phyloP scores from a whole-genome alignment of 2,113 vertebrate genomes.

The Oncorhynchus gorbuscha region DNA sequence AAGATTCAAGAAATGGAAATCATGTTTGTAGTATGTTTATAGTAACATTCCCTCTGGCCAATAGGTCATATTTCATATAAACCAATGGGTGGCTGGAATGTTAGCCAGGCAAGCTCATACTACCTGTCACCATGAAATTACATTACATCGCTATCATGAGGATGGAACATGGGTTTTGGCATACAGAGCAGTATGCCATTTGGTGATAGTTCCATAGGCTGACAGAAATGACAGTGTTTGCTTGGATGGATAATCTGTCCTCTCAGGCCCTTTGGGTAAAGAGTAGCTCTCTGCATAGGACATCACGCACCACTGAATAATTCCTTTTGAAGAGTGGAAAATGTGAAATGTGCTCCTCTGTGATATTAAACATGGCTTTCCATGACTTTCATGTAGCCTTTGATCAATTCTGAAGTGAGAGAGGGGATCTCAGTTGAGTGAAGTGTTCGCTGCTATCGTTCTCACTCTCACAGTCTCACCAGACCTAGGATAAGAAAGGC shows the following conservation, averaged over 20 bases:
- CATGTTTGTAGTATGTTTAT: background rate
- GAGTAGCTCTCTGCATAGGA: constrained; percentile 8
- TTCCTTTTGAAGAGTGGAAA: constrained; percentile 10
- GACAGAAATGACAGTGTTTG: background rate
- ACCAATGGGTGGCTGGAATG: background rate
- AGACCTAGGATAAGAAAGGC: too few species aligned
- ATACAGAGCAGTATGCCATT: too few species aligned
- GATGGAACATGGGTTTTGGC: too few species aligned
- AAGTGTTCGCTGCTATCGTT: background rate
- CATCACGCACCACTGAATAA: constrained; percentile 16
- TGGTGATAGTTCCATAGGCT: background rate
- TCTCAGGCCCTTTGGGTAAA: constrained; percentile 12
- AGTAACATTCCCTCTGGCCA: background rate
- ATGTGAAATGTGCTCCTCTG: background rate
- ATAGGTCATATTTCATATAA: background rate
- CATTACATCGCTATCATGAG: background rate
- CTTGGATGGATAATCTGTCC: background rate
- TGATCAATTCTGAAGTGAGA: constrained; percentile 4
- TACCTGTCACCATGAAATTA: background rate
- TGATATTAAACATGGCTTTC: constrained; percentile 13
- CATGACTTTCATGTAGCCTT: background rate
- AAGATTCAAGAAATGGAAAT: background rate
- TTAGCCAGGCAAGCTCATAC: background rate
- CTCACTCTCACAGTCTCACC: too few species aligned
- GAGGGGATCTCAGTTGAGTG: background rate